Percentiles rank a stretch among this genome's conserved stretches.
Conservation (phyloP, 1,140 invertebrate species). For the Drosophila miranda region DNA sequence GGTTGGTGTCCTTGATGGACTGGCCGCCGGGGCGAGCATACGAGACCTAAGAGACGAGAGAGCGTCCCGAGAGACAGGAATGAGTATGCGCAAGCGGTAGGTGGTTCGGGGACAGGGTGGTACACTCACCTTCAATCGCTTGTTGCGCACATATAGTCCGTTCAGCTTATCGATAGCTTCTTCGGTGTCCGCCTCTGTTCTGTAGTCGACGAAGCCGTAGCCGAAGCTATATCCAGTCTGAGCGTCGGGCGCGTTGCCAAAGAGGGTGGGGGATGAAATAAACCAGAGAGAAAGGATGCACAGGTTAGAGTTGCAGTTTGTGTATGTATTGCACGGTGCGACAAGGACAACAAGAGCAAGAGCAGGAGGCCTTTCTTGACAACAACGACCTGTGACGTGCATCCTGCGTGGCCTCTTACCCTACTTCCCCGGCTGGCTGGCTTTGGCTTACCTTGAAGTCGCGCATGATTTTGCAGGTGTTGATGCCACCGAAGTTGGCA, state of each 20-base stretch:
- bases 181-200: conserved; percentile 90
- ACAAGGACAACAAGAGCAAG: not conserved
- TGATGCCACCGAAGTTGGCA: conserved; percentile 91
- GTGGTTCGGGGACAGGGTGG: not conserved
- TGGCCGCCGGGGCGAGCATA: conserved; percentile 95
- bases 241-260: no score
- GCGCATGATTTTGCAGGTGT: conserved; percentile 95
- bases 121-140: conserved; percentile 87
- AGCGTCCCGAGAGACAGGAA: not conserved
- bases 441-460: conserved; percentile 83
- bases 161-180: conserved; percentile 93
- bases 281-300: conserved; percentile 6
- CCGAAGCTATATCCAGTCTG: conserved; percentile 97
- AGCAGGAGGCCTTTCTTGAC: no score
- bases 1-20: conserved; percentile 96
- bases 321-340: conserved; percentile 1
- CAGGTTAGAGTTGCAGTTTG: not conserved
- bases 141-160: conserved; percentile 93
- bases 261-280: not conserved
- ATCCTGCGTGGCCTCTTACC: not conserved
- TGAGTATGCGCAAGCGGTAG: not conserved
- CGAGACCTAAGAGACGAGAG: conserved; percentile 86
- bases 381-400: not conserved
- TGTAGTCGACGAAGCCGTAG: conserved; percentile 96
- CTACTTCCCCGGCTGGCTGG: not conserved